These are phyloP conservation scores for Caradrina clavipalpis DNA, from an alignment of 2,888 invertebrate species.

Conservation along the genomic window DNA sequence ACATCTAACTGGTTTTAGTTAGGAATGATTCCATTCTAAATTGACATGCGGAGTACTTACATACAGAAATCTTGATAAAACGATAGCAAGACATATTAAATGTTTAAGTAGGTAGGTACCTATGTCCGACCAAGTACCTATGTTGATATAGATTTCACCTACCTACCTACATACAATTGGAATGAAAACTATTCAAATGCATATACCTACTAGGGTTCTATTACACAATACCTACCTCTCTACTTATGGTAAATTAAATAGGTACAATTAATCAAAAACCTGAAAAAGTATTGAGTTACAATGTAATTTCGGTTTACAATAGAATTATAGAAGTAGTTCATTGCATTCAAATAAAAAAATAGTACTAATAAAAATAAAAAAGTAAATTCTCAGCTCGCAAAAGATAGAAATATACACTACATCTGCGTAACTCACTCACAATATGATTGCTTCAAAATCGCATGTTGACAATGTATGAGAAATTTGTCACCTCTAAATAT, in stretches of 20 bases:
- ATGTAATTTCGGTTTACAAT: slow-evolving; percentile 15
- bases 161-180: slow-evolving; percentile 53
- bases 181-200: slow-evolving; percentile 68
- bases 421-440: slow-evolving; percentile 6
- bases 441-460: neutral
- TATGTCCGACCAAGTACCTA: neutral
- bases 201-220: slow-evolving; percentile 51
- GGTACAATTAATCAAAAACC: slow-evolving; percentile 17
- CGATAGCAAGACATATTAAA: slow-evolving; percentile 14
- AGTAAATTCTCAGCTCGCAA: neutral
- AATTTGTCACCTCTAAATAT: neutral
- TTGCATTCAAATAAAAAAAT: slow-evolving; percentile 4
- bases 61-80: slow-evolving; percentile 3
- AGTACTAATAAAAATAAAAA: too few species aligned
- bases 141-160: slow-evolving; percentile 37
- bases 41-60: slow-evolving; percentile 27
- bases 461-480: neutral
- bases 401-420: neutral
- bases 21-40: slow-evolving; percentile 46
- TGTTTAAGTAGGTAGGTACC: slow-evolving; percentile 4
- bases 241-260: slow-evolving; percentile 19
- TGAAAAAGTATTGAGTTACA: slow-evolving; percentile 29
- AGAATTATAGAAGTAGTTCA: slow-evolving; percentile 9
- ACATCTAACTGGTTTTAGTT: slow-evolving; percentile 20
- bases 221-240: slow-evolving; percentile 36